These are phyloP conservation scores for Agrypnus murinus DNA, from an alignment of 2,888 invertebrate genomes.

Conservation along the genomic window DNA sequence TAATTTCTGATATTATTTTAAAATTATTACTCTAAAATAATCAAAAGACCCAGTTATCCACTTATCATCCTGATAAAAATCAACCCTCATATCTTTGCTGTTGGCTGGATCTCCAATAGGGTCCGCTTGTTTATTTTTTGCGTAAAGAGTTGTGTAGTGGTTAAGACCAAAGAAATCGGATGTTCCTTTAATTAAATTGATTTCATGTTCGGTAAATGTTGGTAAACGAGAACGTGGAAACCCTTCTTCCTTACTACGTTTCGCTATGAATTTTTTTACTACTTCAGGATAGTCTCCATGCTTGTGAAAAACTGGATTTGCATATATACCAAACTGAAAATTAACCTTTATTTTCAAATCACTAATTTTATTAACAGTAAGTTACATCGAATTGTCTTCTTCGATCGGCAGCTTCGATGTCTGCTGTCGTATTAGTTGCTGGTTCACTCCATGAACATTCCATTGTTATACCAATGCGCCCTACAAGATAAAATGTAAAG, in stretches of 20 bases:
- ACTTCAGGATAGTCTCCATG: constrained; percentile 55
- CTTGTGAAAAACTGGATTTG: constrained; percentile 68
- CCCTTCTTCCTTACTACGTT: constrained; percentile 51
- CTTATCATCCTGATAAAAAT: background rate
- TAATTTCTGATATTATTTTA: too few relatives aligned
- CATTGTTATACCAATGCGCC: constrained; percentile 70
- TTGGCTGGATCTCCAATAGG: constrained; percentile 22
- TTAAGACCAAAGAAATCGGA: constrained; percentile 73
- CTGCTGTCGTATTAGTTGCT: constrained; percentile 67
- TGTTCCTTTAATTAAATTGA: constrained; percentile 66
- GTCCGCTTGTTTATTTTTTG: background rate
- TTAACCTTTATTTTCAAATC: too few relatives aligned
- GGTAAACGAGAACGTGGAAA: constrained; percentile 70
- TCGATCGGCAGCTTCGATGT: constrained; percentile 72
- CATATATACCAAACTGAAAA: constrained; percentile 71
- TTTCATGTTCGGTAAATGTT: constrained; percentile 73
- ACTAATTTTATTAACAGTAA: background rate
- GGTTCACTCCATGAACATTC: constrained; percentile 72
- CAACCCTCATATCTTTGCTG: background rate
- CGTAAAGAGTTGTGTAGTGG: constrained; percentile 68
- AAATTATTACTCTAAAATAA: background rate
- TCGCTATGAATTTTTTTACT: constrained; percentile 52
- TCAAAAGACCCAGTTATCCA: background rate
- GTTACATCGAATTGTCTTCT: constrained; percentile 57
- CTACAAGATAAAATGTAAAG: constrained; percentile 52